Percentiles rank a stretch among this genome's conserved stretches.
These are phyloP conservation scores for Marasmarcha lunaedactyla DNA, from an alignment of 2,888 invertebrate genomes.

Conservation along the genomic window DNA sequence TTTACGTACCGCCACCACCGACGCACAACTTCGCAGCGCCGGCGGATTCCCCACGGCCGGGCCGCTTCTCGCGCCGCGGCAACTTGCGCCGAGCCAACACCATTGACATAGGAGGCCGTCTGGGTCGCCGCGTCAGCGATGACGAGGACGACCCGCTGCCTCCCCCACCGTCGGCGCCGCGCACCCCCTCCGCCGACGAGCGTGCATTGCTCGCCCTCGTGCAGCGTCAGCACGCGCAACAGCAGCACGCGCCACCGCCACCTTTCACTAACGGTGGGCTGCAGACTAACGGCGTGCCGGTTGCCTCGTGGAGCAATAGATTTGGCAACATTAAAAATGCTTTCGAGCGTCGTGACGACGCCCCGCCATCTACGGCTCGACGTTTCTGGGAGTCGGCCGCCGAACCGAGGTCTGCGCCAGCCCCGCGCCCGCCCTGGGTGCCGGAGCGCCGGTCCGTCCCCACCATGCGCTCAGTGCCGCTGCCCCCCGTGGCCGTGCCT, in stretches of 20 bases:
- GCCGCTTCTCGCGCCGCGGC: conserved; percentile 74
- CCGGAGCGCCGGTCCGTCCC: conserved; percentile 37
- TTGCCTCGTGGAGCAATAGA: conserved; percentile 76
- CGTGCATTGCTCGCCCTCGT: neutral
- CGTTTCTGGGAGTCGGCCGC: conserved; percentile 74
- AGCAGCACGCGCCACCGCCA: neutral
- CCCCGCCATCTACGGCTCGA: conserved; percentile 62
- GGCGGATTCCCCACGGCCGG: conserved; percentile 37
- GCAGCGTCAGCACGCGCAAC: neutral
- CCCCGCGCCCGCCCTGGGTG: conserved; percentile 44
- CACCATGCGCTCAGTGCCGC: conserved; percentile 20
- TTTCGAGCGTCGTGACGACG: conserved; percentile 76
- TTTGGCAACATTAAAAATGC: conserved; percentile 87
- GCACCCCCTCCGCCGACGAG: neutral
- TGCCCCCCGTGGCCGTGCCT: conserved; percentile 6
- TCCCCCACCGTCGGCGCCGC: conserved; percentile 1
- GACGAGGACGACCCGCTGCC: conserved; percentile 48
- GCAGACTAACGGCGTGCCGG: too few relatives aligned
- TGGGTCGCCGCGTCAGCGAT: conserved; percentile 39
- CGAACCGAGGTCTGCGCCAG: conserved; percentile 30
- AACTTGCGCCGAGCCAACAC: conserved; percentile 91
- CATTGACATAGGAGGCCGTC: conserved; percentile 88
- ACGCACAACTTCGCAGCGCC: conserved; percentile 54
- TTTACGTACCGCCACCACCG: conserved; percentile 49
- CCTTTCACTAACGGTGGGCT: too few relatives aligned